phyloP scores from a whole-genome alignment of 1,140 invertebrate species.

The Zaprionus camerounensis region DNA sequence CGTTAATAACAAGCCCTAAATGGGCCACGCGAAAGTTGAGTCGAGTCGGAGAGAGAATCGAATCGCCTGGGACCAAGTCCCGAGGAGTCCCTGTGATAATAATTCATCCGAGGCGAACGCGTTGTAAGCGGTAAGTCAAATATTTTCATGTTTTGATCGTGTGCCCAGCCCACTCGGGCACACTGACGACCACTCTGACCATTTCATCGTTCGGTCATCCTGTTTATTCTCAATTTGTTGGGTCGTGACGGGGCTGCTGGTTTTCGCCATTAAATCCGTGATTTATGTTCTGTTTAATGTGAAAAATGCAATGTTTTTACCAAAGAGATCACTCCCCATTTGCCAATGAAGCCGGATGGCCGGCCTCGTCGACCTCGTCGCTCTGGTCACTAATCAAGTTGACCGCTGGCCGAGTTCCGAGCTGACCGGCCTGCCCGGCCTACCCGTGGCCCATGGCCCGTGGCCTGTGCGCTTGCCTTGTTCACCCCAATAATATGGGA shows the following conservation, averaged over 20 bases:
- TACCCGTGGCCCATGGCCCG: not conserved
- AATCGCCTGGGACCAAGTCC: constrained; percentile 25
- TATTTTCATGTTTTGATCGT: constrained; percentile 82
- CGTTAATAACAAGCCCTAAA: constrained; percentile 33
- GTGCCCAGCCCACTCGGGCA: constrained; percentile 71
- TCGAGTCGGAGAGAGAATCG: not conserved
- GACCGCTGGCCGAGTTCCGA: constrained; percentile 67
- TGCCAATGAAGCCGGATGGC: constrained; percentile 20
- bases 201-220: constrained; percentile 1
- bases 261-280: constrained; percentile 72
- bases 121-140: constrained; percentile 77
- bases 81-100: constrained; percentile 42
- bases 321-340: constrained; percentile 81
- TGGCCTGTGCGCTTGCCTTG: constrained; percentile 18
- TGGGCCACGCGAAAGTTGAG: constrained; percentile 21
- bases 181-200: not conserved
- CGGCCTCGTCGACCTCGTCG: constrained; percentile 40
- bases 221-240: constrained; percentile 57
- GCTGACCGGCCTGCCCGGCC: no score
- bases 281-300: constrained; percentile 84
- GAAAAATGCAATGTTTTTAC: constrained; percentile 83
- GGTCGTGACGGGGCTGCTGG: constrained; percentile 18
- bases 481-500: constrained; percentile 30
- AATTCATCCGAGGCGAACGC: constrained; percentile 57
- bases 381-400: constrained; percentile 78